Conservation (phyloP, 2,888 invertebrate genomes). For the Thysanoteuthis rhombus region DNA sequence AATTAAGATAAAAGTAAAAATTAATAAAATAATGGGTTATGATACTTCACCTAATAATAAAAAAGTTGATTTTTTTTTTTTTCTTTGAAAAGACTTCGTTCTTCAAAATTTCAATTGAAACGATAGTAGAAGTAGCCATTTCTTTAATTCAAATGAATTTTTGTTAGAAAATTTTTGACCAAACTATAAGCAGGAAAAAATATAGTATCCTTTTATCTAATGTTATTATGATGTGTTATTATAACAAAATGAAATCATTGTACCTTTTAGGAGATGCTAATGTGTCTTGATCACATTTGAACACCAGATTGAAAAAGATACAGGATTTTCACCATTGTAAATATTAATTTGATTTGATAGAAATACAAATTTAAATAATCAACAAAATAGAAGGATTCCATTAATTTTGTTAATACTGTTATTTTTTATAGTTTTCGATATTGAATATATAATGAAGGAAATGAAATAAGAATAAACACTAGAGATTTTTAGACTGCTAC, state of each 20-base stretch:
- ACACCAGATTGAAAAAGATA: background rate
- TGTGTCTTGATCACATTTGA: background rate
- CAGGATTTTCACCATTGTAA: background rate
- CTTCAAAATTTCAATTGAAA: background rate
- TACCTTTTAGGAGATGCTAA: background rate
- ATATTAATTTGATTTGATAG: background rate
- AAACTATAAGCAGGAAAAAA: background rate
- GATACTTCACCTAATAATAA: no score
- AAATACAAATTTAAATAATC: background rate
- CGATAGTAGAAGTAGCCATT: background rate
- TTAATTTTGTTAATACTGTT: background rate
- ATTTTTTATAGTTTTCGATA: background rate
- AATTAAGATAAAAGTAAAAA: no score
- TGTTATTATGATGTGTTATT: background rate
- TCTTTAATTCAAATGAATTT: background rate
- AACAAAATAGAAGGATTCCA: background rate
- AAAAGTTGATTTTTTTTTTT: no score
- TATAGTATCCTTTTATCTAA: background rate
- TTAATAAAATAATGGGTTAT: no score
- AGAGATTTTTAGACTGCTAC: background rate
- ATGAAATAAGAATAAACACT: background rate
- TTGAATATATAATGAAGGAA: background rate
- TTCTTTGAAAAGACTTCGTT: no score
- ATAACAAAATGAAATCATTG: background rate
- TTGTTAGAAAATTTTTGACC: background rate